Base-by-base conservation (phyloP, 2,797 vertebrate species). In the Crossoptilon crossoptilon region DNA sequence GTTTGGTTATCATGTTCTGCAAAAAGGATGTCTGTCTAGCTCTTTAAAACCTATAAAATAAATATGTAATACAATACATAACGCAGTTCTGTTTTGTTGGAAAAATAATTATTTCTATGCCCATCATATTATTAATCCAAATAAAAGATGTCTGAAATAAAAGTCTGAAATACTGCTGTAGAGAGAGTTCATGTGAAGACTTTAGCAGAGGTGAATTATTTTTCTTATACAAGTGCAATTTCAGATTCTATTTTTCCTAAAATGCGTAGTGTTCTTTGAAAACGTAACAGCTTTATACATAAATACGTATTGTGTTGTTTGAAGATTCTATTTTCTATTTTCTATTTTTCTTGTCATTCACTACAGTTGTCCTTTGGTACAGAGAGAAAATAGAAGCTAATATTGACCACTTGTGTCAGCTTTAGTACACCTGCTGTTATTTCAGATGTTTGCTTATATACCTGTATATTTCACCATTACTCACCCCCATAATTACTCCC, bases 361-460 rank as follows among this genome's bases (percentile, higher is more conserved):
- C 26, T 49, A 27, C 9, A 64, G 49, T 70, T 27, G 10, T 51
- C 17, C 33, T 43, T 67, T 84, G 70, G 26, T 53, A 37, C 10
- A 53, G 26, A 66, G 33, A 79, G 41, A 86, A 88, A 88, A 68
- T 16, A 79, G 46, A 75, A 84, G n/a, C 22, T 77, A 88, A 51
- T 55, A 33, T 73, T 87, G 81, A 80, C 64, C 15, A 13, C 35
- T 91, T 75, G 23, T 31, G 59, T 55, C 58, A 83, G 46, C 31
- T 86, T 75, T 68, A 76, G 63, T 62, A 51, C 3, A 41, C 31
- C 56, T 75, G 76, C 59, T 46, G 26, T 58, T 82, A 59, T 62
- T 95, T 91, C 46, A 48, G 62, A 80, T 41, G 69, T 72, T 84
- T 93, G 51, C 19, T 48, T 63, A 33, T 88, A 68, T 33, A 66